Evolutionary conservation across 2,797 vertebrate genomes (phyloP).

Genomic region (Argentina silus): DNA sequence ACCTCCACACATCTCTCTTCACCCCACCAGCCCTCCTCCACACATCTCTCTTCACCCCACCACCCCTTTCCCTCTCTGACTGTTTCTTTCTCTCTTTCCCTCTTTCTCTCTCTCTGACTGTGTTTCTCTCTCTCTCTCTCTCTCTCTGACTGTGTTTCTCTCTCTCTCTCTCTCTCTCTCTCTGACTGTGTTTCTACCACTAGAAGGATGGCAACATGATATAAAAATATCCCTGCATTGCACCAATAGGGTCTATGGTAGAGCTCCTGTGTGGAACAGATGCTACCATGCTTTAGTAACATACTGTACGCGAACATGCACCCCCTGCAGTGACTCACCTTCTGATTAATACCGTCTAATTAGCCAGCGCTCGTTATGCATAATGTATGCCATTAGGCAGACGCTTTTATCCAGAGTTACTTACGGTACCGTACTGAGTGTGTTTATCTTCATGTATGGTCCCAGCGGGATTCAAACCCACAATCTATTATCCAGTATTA

Average conservation of each 20-base stretch:
- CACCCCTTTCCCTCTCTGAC: background rate
- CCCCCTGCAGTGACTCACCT: background rate
- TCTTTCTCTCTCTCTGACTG: background rate
- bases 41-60: background rate
- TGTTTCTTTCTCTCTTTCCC: background rate
- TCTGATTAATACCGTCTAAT: background rate
- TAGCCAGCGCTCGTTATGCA: background rate
- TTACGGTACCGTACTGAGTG: no score
- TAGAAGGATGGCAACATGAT: constrained; percentile 54
- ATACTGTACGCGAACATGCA: no score
- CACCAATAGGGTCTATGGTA: constrained; percentile 38
- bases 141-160: background rate
- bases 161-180: constrained; percentile 12
- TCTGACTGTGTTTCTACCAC: constrained; percentile 34
- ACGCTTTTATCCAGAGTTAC: no score
- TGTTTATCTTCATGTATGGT: no score
- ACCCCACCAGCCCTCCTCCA: no score
- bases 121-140: background rate
- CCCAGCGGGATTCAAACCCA: no score
- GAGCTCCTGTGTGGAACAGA: background rate
- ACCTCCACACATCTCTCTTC: background rate
- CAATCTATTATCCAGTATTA: no score
- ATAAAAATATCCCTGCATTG: constrained; percentile 44
- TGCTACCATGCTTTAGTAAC: background rate
- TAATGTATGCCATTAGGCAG: no score